Conservation (phyloP, 2,113 vertebrate genomes). For the Triplophysa rosa region DNA sequence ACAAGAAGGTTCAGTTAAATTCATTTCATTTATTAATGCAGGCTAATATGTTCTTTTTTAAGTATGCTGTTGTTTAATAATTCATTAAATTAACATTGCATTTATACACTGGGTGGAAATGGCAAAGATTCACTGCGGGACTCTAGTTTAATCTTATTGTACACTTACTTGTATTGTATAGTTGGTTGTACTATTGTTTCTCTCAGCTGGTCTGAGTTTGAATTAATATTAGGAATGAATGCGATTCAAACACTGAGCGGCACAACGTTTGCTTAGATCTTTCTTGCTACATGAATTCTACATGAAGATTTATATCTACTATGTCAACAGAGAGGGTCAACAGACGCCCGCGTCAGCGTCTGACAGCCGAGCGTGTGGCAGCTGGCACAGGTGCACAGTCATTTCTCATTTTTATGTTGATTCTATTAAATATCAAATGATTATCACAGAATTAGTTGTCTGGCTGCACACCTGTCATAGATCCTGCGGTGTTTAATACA, state of each 20-base stretch:
- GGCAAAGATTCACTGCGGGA: no score
- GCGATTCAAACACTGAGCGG: not conserved
- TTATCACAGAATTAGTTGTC: not conserved
- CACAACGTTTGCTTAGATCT: not conserved
- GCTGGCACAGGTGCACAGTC: not conserved
- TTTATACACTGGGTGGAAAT: no score
- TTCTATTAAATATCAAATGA: not conserved
- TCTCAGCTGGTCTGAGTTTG: no score
- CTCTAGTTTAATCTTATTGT: no score
- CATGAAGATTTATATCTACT: constrained; percentile 22
- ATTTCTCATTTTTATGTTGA: not conserved
- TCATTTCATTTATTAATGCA: no score
- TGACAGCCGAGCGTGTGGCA: not conserved
- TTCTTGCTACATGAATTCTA: constrained; percentile 7
- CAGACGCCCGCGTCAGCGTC: not conserved
- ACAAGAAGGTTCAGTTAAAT: no score
- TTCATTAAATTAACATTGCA: no score
- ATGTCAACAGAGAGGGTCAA: constrained; percentile 29
- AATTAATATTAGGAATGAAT: not conserved
- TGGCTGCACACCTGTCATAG: not conserved
- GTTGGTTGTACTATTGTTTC: no score
- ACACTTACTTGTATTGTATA: no score
- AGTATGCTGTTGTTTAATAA: no score
- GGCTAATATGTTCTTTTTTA: no score
- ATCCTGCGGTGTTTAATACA: not conserved